Evolutionary conservation across 1,140 invertebrate genomes (phyloP).

Genomic region (Zaprionus inermis): DNA sequence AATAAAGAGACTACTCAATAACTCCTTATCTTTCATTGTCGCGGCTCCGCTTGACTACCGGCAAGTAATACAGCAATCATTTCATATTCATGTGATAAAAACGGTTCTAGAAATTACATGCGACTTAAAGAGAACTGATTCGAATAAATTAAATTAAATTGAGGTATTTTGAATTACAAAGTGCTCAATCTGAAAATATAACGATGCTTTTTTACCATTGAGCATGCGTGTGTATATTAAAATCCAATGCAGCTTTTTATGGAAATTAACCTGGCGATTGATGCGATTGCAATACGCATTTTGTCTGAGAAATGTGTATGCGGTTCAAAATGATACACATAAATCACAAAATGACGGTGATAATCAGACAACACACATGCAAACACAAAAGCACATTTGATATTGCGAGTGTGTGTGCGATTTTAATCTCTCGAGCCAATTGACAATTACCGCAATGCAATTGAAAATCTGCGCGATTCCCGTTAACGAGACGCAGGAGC

Average conservation of each 20-base stretch:
- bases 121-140: not conserved
- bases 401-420: constrained; percentile 23
- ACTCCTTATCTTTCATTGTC: no score
- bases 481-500: constrained; percentile 52
- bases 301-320: constrained; percentile 56
- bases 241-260: constrained; percentile 63
- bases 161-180: constrained; percentile 1
- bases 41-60: no score
- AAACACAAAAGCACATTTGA: constrained; percentile 4
- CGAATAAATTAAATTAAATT: not conserved
- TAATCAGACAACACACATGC: constrained; percentile 69
- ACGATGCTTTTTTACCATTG: not conserved
- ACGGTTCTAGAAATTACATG: no score
- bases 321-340: constrained; percentile 72
- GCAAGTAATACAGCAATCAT: no score
- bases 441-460: constrained; percentile 74
- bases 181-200: not conserved
- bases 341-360: constrained; percentile 69
- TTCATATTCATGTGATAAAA: no score
- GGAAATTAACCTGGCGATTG: constrained; percentile 71
- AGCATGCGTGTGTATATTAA: constrained; percentile 44
- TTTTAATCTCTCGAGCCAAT: constrained; percentile 78
- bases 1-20: no score
- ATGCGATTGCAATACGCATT: constrained; percentile 49
- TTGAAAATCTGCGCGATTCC: constrained; percentile 75